These are phyloP conservation scores for Leptinotarsa defecta DNA, from an alignment of 1,140 invertebrate genomes.

Conservation along the genomic window DNA sequence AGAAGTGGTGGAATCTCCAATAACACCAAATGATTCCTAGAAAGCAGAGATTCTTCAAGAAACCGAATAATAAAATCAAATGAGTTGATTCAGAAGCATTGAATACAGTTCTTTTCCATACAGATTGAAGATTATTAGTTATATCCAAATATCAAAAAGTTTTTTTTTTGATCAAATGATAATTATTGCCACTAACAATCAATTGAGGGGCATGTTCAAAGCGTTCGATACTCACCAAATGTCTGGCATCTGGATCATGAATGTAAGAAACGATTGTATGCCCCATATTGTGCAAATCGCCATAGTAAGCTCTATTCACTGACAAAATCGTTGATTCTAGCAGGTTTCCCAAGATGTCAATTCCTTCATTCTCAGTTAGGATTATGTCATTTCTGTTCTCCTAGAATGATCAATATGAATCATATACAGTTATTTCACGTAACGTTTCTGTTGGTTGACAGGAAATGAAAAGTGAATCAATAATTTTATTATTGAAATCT, in stretches of 20 bases:
- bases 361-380: conserved; percentile 66
- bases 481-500: too few species aligned
- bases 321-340: conserved; percentile 68
- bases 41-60: background rate
- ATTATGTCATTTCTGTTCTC: conserved; percentile 64
- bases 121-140: too few species aligned
- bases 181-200: too few species aligned
- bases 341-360: conserved; percentile 77
- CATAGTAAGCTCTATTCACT: conserved; percentile 68
- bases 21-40: conserved; percentile 66
- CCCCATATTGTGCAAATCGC: conserved; percentile 73
- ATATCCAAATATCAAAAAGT: too few species aligned
- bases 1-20: conserved; percentile 68
- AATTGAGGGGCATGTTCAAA: background rate
- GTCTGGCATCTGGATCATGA: conserved; percentile 65
- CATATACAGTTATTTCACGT: too few species aligned
- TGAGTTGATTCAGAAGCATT: too few species aligned
- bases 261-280: conserved; percentile 65
- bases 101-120: too few species aligned
- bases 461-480: too few species aligned
- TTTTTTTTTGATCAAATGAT: too few species aligned
- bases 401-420: background rate
- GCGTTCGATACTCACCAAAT: conserved; percentile 56
- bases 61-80: too few species aligned
- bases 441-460: too few species aligned